A percentile compares a stretch with the other conserved stretches of the same genome.
These are phyloP conservation scores for Antechinus flavipes DNA, from an alignment of 2,113 vertebrate genomes.

Conservation along the genomic window DNA sequence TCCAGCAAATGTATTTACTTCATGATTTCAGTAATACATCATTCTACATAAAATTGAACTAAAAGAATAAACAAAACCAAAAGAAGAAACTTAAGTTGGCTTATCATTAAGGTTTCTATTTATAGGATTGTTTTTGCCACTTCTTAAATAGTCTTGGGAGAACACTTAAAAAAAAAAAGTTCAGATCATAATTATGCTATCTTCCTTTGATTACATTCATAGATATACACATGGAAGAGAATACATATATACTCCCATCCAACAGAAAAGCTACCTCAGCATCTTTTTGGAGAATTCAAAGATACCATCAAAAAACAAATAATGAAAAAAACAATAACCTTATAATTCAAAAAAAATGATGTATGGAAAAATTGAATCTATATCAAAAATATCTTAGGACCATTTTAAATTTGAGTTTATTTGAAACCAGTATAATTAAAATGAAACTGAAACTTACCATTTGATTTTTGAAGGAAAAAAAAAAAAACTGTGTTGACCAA, in stretches of 20 bases:
- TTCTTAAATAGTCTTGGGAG: background rate
- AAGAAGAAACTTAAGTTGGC: background rate
- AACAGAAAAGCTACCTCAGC: background rate
- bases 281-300: constrained; percentile 7
- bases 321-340: constrained; percentile 36
- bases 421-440: constrained; percentile 64
- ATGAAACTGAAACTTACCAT: constrained; percentile 44
- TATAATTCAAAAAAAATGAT: background rate
- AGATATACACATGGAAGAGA: background rate
- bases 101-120: constrained; percentile 31
- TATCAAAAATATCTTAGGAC: background rate
- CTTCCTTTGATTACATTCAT: background rate
- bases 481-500: constrained; percentile 17
- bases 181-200: background rate
- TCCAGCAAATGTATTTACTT: constrained; percentile 55
- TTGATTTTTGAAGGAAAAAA: constrained; percentile 56
- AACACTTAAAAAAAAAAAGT: background rate
- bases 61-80: constrained; percentile 16
- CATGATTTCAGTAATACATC: constrained; percentile 12
- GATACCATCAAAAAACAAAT: background rate
- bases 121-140: constrained; percentile 5
- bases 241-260: background rate
- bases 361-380: constrained; percentile 36
- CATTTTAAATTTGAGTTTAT: constrained; percentile 50
- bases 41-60: constrained; percentile 44